A percentile compares a stretch with the other conserved stretches of the same genome.
Evolutionary conservation across 1,140 invertebrate genomes (phyloP).

Genomic region (Gonatopus flavifemur): DNA sequence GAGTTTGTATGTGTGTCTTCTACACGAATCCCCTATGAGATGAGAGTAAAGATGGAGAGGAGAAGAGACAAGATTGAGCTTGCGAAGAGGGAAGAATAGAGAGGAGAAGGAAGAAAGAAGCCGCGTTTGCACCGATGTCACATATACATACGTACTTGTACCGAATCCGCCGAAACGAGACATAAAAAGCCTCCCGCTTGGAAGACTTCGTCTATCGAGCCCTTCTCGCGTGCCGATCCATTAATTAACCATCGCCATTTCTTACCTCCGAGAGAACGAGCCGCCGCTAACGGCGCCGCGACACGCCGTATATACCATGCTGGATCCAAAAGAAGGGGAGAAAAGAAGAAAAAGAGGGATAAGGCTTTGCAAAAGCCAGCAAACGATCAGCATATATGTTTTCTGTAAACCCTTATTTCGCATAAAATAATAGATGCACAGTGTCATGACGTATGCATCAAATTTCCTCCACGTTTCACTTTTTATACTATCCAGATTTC

Average conservation of each 20-base stretch:
- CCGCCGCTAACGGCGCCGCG: not conserved
- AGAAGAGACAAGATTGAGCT: conserved; percentile 3
- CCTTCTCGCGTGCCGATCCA: conserved; percentile 48
- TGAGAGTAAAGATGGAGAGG: conserved; percentile 23
- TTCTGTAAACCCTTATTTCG: no score
- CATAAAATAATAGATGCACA: no score
- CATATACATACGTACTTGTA: no score
- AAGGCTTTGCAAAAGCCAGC: no score
- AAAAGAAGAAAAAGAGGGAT: no score
- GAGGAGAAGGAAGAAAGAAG: conserved; percentile 12
- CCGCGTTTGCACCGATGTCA: conserved; percentile 26
- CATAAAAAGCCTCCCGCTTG: conserved; percentile 19
- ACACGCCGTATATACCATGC: no score
- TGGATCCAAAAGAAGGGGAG: no score
- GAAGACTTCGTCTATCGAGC: conserved; percentile 20
- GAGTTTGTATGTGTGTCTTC: not conserved
- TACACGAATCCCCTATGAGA: conserved; percentile 36
- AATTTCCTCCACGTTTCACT: no score
- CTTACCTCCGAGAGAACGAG: conserved; percentile 15
- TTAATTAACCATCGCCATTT: conserved; percentile 54
- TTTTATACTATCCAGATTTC: no score
- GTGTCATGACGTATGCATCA: no score
- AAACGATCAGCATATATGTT: no score
- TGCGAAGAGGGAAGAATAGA: not conserved
- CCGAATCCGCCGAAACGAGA: conserved; percentile 24